phyloP scores from a whole-genome alignment of 35 echinoderm and acorn worm species.

The Eucidaris tribuloides region DNA sequence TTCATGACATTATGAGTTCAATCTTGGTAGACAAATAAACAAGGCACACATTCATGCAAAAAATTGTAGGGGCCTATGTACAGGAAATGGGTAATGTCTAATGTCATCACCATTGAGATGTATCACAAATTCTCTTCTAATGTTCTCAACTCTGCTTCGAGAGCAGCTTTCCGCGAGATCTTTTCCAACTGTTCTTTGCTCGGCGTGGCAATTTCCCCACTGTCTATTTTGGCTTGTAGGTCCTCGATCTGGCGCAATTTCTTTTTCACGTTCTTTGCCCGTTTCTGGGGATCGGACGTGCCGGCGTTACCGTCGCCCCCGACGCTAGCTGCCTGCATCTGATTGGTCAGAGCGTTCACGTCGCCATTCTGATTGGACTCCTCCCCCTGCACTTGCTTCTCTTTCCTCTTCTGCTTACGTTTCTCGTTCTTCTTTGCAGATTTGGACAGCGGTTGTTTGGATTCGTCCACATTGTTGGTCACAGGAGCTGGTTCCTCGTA shows the following conservation, averaged over 20 bases:
- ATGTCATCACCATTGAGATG: no score
- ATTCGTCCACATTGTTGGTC: constrained; percentile 24
- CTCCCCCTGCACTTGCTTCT: constrained; percentile 28
- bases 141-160: constrained; percentile 61
- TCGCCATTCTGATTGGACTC: background rate
- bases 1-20: no score
- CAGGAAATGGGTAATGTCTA: no score
- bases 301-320: background rate
- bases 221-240: constrained; percentile 76
- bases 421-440: constrained; percentile 99
- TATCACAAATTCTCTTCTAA: constrained; percentile 28
- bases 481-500: constrained; percentile 38
- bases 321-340: background rate
- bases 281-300: constrained; percentile 46
- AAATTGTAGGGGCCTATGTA: no score
- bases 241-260: constrained; percentile 95
- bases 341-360: background rate
- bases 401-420: constrained; percentile 89
- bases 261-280: constrained; percentile 84
- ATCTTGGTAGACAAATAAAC: no score
- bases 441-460: constrained; percentile 63
- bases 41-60: no score
- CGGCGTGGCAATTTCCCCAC: constrained; percentile 54
- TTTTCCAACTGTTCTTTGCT: constrained; percentile 89
- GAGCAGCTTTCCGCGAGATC: constrained; percentile 30